A percentile compares a stretch with the other conserved stretches of the same genome.
Conservation (phyloP, 2,888 invertebrate genomes). For the Rosalia funebris region DNA sequence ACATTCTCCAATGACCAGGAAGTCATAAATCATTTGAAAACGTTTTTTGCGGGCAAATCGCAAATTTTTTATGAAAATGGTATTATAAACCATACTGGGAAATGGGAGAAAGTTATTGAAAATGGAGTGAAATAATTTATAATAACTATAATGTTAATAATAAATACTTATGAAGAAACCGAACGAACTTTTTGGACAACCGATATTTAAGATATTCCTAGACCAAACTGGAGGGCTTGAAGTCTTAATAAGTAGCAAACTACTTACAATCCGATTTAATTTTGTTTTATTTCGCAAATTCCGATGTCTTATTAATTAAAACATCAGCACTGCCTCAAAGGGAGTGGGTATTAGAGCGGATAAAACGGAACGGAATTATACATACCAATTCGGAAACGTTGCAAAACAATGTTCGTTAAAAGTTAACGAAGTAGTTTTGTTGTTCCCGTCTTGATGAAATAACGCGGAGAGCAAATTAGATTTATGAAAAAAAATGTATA, state of each 20-base stretch:
- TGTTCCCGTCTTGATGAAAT: constrained; percentile 45
- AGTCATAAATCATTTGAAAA: too few species aligned
- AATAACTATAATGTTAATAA: too few species aligned
- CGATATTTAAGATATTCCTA: too few species aligned
- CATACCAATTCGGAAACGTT: constrained; percentile 27
- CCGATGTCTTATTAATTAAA: constrained; percentile 2
- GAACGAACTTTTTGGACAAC: too few species aligned
- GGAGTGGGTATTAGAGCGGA: not conserved
- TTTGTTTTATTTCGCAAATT: not conserved
- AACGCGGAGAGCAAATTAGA: constrained; percentile 51
- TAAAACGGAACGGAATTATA: constrained; percentile 16
- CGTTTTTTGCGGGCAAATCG: too few species aligned
- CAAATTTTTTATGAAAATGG: too few species aligned
- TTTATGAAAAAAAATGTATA: constrained; percentile 50
- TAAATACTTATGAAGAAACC: too few species aligned
- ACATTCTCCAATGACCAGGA: too few species aligned
- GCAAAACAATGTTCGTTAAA: constrained; percentile 28
- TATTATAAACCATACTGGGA: too few species aligned
- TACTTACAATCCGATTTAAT: not conserved
- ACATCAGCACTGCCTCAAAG: not conserved
- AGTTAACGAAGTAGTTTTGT: constrained; percentile 38
- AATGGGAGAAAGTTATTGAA: too few species aligned
- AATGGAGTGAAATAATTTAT: too few species aligned
- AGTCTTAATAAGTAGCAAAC: not conserved
- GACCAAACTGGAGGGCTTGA: too few species aligned